These are phyloP conservation scores for Delphinapterus leucas DNA, from an alignment of 2,113 vertebrate species.

Conservation along the genomic window DNA sequence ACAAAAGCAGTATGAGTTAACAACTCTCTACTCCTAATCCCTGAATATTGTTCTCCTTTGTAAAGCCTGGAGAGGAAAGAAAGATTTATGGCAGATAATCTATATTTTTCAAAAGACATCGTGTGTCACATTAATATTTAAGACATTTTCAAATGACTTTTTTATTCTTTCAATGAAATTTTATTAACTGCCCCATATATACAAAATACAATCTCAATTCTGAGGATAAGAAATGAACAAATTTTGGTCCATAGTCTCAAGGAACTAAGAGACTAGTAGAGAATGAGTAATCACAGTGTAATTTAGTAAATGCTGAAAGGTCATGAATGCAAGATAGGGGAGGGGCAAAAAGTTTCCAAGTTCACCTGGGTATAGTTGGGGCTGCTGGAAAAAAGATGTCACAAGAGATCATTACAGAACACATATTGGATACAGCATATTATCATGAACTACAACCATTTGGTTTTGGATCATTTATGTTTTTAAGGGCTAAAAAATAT, in stretches of 20 bases:
- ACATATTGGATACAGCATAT: background rate
- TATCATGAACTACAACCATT: background rate
- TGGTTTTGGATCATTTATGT: background rate
- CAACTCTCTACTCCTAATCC: background rate
- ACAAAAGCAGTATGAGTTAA: background rate
- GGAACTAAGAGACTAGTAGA: background rate
- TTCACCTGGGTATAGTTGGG: background rate
- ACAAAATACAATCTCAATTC: background rate
- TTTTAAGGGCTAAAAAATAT: background rate
- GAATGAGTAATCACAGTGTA: background rate
- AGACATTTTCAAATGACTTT: background rate
- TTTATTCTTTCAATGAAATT: background rate
- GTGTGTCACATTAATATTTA: background rate
- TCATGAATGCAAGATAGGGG: background rate
- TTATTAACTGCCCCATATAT: background rate
- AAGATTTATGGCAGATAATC: background rate
- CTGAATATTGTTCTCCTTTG: background rate
- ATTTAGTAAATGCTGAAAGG: background rate
- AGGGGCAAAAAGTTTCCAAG: background rate
- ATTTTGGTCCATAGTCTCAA: background rate
- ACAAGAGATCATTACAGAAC: background rate
- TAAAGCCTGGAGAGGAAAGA: background rate
- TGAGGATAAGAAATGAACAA: background rate
- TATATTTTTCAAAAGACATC: background rate
- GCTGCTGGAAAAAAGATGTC: background rate